A percentile compares a stretch with the other conserved stretches of the same genome.
These are phyloP conservation scores for Stylophora pistillata DNA, from an alignment of 64 coral and sea anemone species.

Conservation along the genomic window DNA sequence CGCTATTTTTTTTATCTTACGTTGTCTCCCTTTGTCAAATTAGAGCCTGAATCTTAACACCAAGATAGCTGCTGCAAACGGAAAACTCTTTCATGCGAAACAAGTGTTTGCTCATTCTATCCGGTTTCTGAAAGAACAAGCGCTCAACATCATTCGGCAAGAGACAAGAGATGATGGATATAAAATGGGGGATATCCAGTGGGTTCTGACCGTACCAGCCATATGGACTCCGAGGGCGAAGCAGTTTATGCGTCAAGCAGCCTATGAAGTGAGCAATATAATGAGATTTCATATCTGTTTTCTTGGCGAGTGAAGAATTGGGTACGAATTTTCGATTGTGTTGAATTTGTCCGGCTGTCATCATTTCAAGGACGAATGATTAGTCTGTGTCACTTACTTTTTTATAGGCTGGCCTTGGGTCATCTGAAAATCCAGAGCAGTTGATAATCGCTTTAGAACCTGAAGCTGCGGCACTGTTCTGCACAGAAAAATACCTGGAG, in stretches of 20 bases:
- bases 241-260: constrained; percentile 55
- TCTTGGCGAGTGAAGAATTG: too few species aligned
- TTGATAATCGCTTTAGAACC: constrained; percentile 54
- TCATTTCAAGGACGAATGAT: too few species aligned
- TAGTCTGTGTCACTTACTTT: not conserved
- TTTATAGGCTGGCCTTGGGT: constrained; percentile 44
- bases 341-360: too few species aligned
- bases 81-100: not conserved
- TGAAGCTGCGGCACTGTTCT: constrained; percentile 47
- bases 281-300: not conserved
- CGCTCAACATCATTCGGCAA: constrained; percentile 34
- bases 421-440: constrained; percentile 30
- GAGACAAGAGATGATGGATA: constrained; percentile 38
- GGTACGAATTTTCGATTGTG: too few species aligned
- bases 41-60: constrained; percentile 39
- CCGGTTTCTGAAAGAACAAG: constrained; percentile 28
- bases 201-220: constrained; percentile 54
- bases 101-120: constrained; percentile 51
- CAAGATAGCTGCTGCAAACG: constrained; percentile 29
- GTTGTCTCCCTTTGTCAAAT: not conserved
- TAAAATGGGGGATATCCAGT: constrained; percentile 33
- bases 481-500: constrained; percentile 18
- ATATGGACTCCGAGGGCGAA: constrained; percentile 51
- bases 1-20: not conserved
- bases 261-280: constrained; percentile 26